Base-by-base conservation (phyloP, 53 echinoderm and acorn worm species). In the Arbacia lixula region DNA sequence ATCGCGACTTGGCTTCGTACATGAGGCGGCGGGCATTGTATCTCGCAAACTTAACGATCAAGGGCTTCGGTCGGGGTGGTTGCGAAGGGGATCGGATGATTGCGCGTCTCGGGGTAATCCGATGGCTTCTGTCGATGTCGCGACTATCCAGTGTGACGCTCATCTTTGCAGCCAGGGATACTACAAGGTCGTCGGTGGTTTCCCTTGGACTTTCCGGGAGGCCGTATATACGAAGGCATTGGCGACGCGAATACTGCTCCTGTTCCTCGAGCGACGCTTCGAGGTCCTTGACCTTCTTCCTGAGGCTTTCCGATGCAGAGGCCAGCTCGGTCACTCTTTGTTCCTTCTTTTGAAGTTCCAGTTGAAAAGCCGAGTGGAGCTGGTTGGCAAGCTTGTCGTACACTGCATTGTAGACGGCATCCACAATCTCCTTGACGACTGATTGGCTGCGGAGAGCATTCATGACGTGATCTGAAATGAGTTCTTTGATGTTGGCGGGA, bases 191-290 rank as follows among this genome's bases (percentile, higher is more conserved):
- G 46, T 72, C 72, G 31, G 72, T 72, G 27, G 11, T 72, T 43
- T 72, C 72, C 21, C 22, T 72, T 17, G 41, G 72, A 30, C 27
- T 72, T 46, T 72, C 72, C 5, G 72, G 72, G 30, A 72, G 24
- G 22, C 72, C 72, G 50, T 46, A 50, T n/a, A 20, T 42, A 5
- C 41, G 50, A 27, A 72, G 72, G 20, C 72, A 49, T 24, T 72
- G 43, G 25, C 72, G 72, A 72, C 50, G 72, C 27, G 25, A 9
- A 21, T 72, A 72, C 30, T 72, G 72, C 24, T 72, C 50, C 14
- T 46, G 72, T 14, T 72, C 46, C 25, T 72, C 72, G 20, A 72
- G 43, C 22, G 43, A 12, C 50, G 27, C 16, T 46, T 72, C 8
- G 4, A 71, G 46, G 20, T 36, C 60, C 21, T 58, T 58, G 19